Evolutionary conservation across 2,113 vertebrate genomes (phyloP).

Genomic region (Pitta sordida): DNA sequence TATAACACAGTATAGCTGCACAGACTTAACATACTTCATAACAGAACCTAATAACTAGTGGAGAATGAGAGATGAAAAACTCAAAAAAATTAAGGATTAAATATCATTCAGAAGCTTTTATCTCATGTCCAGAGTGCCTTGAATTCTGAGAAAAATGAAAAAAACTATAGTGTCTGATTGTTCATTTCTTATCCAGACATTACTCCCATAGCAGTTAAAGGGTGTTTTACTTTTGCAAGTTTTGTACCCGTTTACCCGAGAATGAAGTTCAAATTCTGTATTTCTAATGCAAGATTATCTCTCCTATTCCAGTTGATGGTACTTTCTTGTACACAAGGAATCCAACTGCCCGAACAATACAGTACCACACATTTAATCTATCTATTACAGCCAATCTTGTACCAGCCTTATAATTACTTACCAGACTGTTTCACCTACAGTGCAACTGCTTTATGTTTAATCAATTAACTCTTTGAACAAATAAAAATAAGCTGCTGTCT

Average conservation of each 20-base stretch:
- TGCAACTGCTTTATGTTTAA: neutral
- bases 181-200: neutral
- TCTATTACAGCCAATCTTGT: neutral
- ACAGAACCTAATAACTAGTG: neutral
- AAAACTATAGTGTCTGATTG: neutral
- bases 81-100: neutral
- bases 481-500: neutral
- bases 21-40: neutral
- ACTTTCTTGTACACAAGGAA: neutral
- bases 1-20: neutral
- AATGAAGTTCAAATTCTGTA: neutral
- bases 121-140: neutral
- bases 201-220: neutral
- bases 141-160: neutral
- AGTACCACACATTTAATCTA: neutral
- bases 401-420: neutral
- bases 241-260: neutral
- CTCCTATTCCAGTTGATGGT: neutral
- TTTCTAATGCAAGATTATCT: neutral
- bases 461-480: neutral
- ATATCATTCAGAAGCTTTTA: neutral
- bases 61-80: neutral
- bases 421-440: neutral
- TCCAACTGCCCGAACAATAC: neutral
- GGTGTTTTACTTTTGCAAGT: neutral